Percentiles rank a stretch among this genome's conserved stretches.
Conservation (phyloP, 2,113 vertebrate genomes). For the Merops nubicus region DNA sequence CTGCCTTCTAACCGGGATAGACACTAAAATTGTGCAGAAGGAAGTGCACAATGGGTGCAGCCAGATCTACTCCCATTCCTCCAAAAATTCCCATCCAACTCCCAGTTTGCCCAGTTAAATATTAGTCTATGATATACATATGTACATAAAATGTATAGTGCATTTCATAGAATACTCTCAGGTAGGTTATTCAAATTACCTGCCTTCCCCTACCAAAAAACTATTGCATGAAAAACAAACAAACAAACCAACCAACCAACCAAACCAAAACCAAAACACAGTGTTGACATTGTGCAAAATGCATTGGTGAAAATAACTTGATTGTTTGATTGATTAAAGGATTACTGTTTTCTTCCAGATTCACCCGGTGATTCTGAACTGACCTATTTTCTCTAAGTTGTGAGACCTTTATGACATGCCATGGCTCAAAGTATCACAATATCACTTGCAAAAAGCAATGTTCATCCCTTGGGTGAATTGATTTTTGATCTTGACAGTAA, state of each 20-base stretch:
- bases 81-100: rapidly evolving
- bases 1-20: too few relatives aligned
- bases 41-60: not conserved
- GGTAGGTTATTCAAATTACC: not conserved
- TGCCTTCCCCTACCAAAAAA: rapidly evolving
- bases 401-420: not conserved
- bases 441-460: not conserved
- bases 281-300: not conserved
- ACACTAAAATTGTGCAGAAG: not conserved
- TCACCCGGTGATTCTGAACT: not conserved
- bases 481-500: not conserved
- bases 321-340: not conserved
- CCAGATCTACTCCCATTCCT: not conserved
- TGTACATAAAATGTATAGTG: not conserved
- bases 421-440: not conserved
- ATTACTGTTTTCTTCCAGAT: not conserved
- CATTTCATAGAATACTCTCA: not conserved
- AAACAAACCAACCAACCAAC: too few relatives aligned
- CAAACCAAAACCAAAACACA: not conserved
- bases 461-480: not conserved
- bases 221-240: not conserved
- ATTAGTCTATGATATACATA: rapidly evolving
- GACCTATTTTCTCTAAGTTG: not conserved
- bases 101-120: not conserved
- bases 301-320: not conserved